Base-by-base conservation (phyloP, 2,888 invertebrate species). In the Hybos culiciformis region DNA sequence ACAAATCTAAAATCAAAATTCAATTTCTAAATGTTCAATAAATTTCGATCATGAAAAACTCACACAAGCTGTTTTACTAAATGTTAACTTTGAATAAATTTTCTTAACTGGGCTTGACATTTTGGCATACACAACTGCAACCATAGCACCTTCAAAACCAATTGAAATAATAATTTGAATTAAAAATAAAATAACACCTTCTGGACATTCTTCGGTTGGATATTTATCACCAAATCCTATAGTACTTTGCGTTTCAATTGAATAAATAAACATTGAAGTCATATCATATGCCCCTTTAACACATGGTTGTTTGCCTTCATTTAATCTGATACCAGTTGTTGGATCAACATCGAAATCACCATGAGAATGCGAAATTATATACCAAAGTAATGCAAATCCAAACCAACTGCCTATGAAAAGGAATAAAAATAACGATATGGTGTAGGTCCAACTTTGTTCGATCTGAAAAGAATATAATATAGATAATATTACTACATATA, bases 381-480 rank as follows among this genome's bases (percentile, higher is more conserved):
- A 85, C 79, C 86, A 90, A 48, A 86, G 71, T 7, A 75, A 70
- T 0, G 82, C 86, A 58, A 90, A 90, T 9, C 78, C 54, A 18
- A 83, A 64, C 88, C 90, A 91, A 58, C 82, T 80, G 9, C 76
- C 54, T 51, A 92, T 77, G 64, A 92, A 94, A 46, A 84, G 84
- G 47, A 85, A 70, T 26, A 84, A 77, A 61, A 94, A 92, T 43
- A 88, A 77, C 38, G 88, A 69, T 41, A 94, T 68, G 39, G 91
- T 91, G 79, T 87, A 91, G 46, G 87, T 76, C 96, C 96, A 96
- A 63, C 87, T 83, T 47, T 72, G 67, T 55, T 77, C 77, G 39
- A 78, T 69, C 57, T 65, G 53, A 5, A 29, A n/a, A 29, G n/a
- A n/a, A 26, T 26, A 26, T 12, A 26, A 12, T 4, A 6, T n/a